Evolutionary conservation across 92 coral and sea anemone species (phyloP).

Genomic region (Epizoanthus rinbou): DNA sequence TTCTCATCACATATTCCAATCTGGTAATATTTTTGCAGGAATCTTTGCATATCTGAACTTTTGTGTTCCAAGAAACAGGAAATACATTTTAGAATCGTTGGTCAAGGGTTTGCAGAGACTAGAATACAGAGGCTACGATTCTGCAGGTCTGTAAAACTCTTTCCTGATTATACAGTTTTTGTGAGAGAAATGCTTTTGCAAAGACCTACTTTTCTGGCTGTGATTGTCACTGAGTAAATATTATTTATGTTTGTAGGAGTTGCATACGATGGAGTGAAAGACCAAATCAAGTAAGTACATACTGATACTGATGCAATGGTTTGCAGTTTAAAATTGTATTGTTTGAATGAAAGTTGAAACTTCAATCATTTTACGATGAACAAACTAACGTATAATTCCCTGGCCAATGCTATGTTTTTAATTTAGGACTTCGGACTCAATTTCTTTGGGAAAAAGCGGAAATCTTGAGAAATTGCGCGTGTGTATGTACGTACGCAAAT

Average conservation of each 20-base stretch:
- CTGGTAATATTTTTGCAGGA: conserved; percentile 55
- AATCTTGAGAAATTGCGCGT: background rate
- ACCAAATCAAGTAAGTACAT: conserved; percentile 57
- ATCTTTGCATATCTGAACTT: conserved; percentile 96
- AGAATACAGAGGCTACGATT: conserved; percentile 96
- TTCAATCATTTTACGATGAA: background rate
- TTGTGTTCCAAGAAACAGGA: conserved; percentile 91
- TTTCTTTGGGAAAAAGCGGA: conserved; percentile 32
- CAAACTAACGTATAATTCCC: conserved; percentile 34
- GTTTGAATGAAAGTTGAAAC: background rate
- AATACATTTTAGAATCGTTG: conserved; percentile 85
- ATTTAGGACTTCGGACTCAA: background rate
- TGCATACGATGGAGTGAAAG: conserved; percentile 79
- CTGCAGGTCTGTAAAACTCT: conserved; percentile 77
- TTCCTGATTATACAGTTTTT: background rate
- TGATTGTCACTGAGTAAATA: background rate
- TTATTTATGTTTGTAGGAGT: conserved; percentile 65
- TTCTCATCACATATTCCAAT: background rate
- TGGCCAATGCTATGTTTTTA: background rate
- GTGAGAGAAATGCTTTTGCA: background rate
- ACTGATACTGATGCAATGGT: too few species aligned
- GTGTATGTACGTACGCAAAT: background rate
- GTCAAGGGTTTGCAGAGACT: conserved; percentile 89
- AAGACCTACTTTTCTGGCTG: background rate
- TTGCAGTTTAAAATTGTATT: background rate